Evolutionary conservation across 92 coral and sea anemone species (phyloP), one percentile per base, ranked within the genome.

Genomic region (Hydrozoanthus gracilis): DNA sequence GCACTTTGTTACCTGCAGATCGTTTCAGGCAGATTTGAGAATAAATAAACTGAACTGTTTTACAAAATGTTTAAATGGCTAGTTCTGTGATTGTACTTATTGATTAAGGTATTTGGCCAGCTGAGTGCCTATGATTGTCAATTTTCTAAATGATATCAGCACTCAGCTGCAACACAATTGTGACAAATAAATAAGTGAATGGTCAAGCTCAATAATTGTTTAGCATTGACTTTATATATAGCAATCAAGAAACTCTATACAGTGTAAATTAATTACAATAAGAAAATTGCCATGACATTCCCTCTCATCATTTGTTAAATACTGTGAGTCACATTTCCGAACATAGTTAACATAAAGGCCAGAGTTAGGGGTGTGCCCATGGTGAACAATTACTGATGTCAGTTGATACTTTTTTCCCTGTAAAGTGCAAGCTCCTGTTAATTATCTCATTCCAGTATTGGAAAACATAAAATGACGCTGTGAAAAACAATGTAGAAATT

Each of bases 221-320:
- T 54, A 13, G 60, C 13, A 54, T 13, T 54, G 1, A 13, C 60
- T 54, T 0, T 54, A 54, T 13, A 7, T 54, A 54, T 54, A 54
- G 60, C 60, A 54, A 54, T 54, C 60, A 2, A 54, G 60, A 54
- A 54, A 27, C 60, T 54, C 60, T 2, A 54, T 54, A 54, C 60
- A 54, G 60, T 54, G 2, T 54, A 54, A 54, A 54, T 54, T 54
- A 12, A 54, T 54, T 54, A 54, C 60, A 54, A 54, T 54, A 54
- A 54, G 60, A 54, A 54, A 54, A 54, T 54, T 54, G 60, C 1
- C 0, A 0, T 54, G 60, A 77, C 82, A 48, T 77, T 3, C 82
- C 82, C 18, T 77, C 61, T 75, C 82, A 77, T 77, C 82, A 51
- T 77, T 77, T 61, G 58, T 77, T 54, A 54, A 77, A 61, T 48